Evolutionary conservation across 2,797 vertebrate genomes (phyloP).

Genomic region (Amazonetta brasiliensis): DNA sequence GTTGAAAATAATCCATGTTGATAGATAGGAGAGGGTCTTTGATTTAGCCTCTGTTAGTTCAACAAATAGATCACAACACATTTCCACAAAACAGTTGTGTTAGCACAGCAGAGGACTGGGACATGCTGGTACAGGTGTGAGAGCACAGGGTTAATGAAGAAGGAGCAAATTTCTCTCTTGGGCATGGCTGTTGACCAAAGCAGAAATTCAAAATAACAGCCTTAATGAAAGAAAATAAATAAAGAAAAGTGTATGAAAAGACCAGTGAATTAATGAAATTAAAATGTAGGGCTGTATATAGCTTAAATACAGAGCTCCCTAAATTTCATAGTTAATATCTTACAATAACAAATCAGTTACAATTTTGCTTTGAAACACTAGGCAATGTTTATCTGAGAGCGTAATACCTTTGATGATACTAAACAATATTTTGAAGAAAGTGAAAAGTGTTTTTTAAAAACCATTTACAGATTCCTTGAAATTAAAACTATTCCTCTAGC

Average conservation of each 20-base stretch:
- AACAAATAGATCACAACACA: neutral
- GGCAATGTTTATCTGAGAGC: rapidly evolving
- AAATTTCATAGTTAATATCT: neutral
- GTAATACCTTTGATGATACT: neutral
- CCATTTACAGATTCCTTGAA: rapidly evolving
- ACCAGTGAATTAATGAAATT: neutral
- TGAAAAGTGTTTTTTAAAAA: rapidly evolving
- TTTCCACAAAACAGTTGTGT: neutral
- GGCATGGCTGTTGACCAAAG: neutral
- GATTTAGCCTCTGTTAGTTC: neutral
- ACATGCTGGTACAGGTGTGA: neutral
- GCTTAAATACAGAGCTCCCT: neutral
- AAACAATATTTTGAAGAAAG: neutral
- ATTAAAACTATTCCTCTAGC: neutral
- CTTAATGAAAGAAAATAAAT: neutral
- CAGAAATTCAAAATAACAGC: neutral
- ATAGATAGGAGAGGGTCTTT: neutral
- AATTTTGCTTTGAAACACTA: neutral
- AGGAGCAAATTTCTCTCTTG: neutral
- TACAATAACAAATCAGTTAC: neutral
- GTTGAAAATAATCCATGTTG: neutral
- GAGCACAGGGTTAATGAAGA: neutral
- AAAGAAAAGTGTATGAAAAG: neutral
- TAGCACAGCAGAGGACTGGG: neutral
- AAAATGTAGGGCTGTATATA: neutral